These are phyloP conservation scores for Deilephila porcellus DNA, from an alignment of 2,888 invertebrate species.

Conservation along the genomic window DNA sequence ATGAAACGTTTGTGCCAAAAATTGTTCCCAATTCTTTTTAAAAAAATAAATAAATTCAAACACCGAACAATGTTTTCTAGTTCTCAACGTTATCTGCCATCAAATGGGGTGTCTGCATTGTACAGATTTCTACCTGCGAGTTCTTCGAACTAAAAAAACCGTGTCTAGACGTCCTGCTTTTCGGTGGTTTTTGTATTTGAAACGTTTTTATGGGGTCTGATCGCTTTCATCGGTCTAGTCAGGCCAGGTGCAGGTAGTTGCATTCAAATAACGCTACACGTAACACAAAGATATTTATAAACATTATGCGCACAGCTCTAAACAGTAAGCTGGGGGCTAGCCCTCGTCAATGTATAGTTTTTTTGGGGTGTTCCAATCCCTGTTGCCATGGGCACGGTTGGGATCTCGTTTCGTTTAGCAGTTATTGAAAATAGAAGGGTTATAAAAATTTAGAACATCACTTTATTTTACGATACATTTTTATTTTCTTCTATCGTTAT, in stretches of 20 bases:
- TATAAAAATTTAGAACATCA: constrained; percentile 21
- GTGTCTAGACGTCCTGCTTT: constrained; percentile 82
- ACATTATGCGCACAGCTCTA: constrained; percentile 26
- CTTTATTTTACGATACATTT: constrained; percentile 21
- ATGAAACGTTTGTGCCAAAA: constrained; percentile 28
- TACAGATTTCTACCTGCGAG: constrained; percentile 73
- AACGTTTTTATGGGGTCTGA: constrained; percentile 74
- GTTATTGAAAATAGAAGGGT: constrained; percentile 15
- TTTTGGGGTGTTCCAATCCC: constrained; percentile 23
- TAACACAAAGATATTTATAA: constrained; percentile 48
- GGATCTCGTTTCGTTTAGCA: constrained; percentile 3
- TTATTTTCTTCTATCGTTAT: constrained; percentile 4
- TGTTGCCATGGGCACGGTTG: constrained; percentile 17
- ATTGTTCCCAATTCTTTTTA: constrained; percentile 26
- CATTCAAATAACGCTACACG: constrained; percentile 67
- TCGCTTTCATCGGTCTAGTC: constrained; percentile 71
- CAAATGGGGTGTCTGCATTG: constrained; percentile 39
- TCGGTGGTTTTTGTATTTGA: constrained; percentile 75
- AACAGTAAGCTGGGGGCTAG: constrained; percentile 20
- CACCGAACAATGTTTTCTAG: constrained; percentile 29
- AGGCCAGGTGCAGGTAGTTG: constrained; percentile 76
- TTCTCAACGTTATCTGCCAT: constrained; percentile 28
- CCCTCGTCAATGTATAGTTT: constrained; percentile 21
- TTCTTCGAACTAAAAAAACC: constrained; percentile 73
- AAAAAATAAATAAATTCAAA: constrained; percentile 28